Percentiles rank a stretch among this genome's conserved stretches.
Evolutionary conservation across 2,888 invertebrate genomes (phyloP).

Genomic region (Helicoverpa assulta): DNA sequence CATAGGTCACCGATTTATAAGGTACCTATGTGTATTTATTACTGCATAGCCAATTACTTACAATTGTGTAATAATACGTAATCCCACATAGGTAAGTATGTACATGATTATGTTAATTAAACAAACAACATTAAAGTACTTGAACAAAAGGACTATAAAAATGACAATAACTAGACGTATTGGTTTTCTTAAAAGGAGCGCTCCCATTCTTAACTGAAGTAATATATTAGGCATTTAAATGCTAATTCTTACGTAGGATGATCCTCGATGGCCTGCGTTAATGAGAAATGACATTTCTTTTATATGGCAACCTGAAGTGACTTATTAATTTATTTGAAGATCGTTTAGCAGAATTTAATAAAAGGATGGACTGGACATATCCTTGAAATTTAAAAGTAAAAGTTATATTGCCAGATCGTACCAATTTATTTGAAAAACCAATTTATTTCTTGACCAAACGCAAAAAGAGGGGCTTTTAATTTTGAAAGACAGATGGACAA

Average conservation of each 20-base stretch:
- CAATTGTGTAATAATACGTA: slow-evolving; percentile 18
- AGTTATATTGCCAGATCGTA: slow-evolving; percentile 6
- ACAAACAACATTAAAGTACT: slow-evolving; percentile 22
- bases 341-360: slow-evolving; percentile 43
- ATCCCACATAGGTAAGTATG: slow-evolving; percentile 27
- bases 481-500: too few species aligned
- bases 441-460: neutral
- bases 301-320: slow-evolving; percentile 53
- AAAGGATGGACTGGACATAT: slow-evolving; percentile 25
- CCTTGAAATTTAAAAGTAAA: slow-evolving; percentile 42
- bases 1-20: too few species aligned
- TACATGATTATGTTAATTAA: neutral
- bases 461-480: too few species aligned
- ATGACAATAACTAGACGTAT: slow-evolving; percentile 39
- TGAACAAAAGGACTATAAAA: slow-evolving; percentile 45
- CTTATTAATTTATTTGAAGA: slow-evolving; percentile 53
- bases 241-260: slow-evolving; percentile 62
- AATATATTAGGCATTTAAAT: slow-evolving; percentile 52
- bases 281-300: slow-evolving; percentile 56
- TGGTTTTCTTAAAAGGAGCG: slow-evolving; percentile 42
- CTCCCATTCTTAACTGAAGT: slow-evolving; percentile 35
- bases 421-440: neutral
- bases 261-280: slow-evolving; percentile 39
- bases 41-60: slow-evolving; percentile 22
- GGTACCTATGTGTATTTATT: slow-evolving; percentile 9